Conservation (phyloP, 2,888 invertebrate genomes). For the Esperia sulphurella region DNA sequence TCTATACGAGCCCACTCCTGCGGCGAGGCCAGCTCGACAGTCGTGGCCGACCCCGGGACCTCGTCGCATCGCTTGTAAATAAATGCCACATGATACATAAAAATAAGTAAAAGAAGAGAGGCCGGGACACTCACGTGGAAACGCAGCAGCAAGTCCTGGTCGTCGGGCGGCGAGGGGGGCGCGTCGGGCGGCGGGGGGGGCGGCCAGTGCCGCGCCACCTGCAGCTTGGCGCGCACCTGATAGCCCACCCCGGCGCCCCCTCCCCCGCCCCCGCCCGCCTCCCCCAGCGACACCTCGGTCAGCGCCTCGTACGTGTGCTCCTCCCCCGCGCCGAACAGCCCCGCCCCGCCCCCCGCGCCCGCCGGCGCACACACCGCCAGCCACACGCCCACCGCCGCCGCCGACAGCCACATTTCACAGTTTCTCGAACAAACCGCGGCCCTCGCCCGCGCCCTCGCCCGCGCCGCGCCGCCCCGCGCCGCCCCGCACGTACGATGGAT, state of each 20-base stretch:
- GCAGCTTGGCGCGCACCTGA: background rate
- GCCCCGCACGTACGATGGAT: too few species aligned
- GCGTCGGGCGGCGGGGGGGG: too few species aligned
- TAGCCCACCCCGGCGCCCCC: constrained; percentile 1
- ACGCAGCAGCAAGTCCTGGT: constrained; percentile 5
- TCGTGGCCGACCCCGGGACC: too few species aligned
- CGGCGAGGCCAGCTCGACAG: too few species aligned
- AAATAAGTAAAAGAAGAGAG: background rate
- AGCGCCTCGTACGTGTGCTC: background rate
- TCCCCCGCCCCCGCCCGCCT: background rate
- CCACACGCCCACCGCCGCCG: background rate
- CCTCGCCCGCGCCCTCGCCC: background rate
- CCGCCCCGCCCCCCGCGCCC: background rate
- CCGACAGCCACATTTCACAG: background rate
- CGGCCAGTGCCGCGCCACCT: background rate
- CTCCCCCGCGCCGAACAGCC: background rate
- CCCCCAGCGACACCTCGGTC: constrained; percentile 1
- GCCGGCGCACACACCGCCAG: background rate
- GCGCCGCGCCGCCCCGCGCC: too few species aligned
- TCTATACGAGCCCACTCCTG: too few species aligned
- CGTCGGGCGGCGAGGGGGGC: background rate
- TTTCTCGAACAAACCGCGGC: too few species aligned
- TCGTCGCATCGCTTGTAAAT: background rate
- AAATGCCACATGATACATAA: too few species aligned
- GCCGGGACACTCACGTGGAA: background rate